Evolutionary conservation across 37 sponge, comb jelly and placozoan species (phyloP).

Genomic region (Geodia barretti): DNA sequence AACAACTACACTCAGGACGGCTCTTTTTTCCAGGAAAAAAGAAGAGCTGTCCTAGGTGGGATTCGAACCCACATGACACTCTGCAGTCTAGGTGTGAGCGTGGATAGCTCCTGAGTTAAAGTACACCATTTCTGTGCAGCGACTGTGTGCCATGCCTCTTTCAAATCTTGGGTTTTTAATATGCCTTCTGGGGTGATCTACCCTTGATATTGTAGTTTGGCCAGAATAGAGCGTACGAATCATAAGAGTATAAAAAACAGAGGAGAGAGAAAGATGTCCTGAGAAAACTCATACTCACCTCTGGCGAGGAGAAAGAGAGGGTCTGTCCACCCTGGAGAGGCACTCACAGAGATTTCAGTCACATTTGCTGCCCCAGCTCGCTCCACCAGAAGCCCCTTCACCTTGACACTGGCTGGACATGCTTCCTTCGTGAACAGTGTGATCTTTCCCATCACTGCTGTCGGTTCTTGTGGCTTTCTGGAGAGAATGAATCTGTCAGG

Average conservation of each 20-base stretch:
- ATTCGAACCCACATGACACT: too few relatives aligned
- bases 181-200: background rate
- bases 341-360: slow-evolving; percentile 4
- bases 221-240: background rate
- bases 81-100: too few relatives aligned
- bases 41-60: too few relatives aligned
- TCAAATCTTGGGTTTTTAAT: background rate
- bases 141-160: too few relatives aligned
- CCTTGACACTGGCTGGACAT: slow-evolving; percentile 18
- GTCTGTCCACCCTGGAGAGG: slow-evolving; percentile 17
- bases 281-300: background rate
- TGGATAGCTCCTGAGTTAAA: too few relatives aligned
- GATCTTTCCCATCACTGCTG: slow-evolving; percentile 25
- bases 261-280: background rate
- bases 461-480: too few relatives aligned
- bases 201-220: background rate
- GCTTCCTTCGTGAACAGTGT: slow-evolving; percentile 12
- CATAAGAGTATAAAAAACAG: background rate
- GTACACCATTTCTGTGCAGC: too few relatives aligned
- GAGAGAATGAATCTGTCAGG: too few relatives aligned
- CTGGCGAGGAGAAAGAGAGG: slow-evolving; percentile 1
- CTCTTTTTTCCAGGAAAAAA: too few relatives aligned
- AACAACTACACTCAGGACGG: too few relatives aligned
- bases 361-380: background rate
- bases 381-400: slow-evolving; percentile 27